Percentiles rank a stretch among this genome's conserved stretches.
Evolutionary conservation across 2,888 invertebrate species (phyloP).

Genomic region (Diplazon laetatorius): DNA sequence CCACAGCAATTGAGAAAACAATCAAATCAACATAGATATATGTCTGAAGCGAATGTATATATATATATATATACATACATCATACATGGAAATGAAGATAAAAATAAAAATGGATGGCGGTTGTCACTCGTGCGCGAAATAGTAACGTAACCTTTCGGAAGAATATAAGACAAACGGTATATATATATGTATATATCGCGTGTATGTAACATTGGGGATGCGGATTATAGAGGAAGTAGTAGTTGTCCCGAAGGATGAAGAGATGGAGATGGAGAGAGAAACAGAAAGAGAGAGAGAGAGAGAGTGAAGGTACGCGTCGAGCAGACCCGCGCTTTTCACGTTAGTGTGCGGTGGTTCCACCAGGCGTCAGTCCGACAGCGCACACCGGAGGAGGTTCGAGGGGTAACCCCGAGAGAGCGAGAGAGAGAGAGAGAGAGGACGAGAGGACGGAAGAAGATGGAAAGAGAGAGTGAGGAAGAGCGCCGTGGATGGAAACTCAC

Average conservation of each 20-base stretch:
- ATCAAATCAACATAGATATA: too few species aligned
- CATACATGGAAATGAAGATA: too few species aligned
- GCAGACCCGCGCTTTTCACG: conserved; percentile 45
- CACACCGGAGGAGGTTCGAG: conserved; percentile 48
- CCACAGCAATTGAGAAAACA: too few species aligned
- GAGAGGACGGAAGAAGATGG: too few species aligned
- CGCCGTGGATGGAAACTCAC: conserved; percentile 49
- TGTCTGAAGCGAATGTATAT: too few species aligned
- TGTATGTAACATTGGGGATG: conserved; percentile 25
- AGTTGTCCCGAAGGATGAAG: conserved; percentile 38
- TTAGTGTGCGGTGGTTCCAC: conserved; percentile 42
- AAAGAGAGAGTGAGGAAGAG: too few species aligned
- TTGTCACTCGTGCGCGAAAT: background rate
- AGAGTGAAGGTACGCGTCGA: background rate
- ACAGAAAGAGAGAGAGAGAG: background rate
- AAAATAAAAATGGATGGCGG: too few species aligned
- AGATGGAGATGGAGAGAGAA: conserved; percentile 21
- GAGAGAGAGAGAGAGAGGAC: too few species aligned
- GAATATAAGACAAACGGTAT: background rate
- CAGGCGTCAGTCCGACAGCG: conserved; percentile 53
- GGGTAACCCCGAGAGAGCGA: conserved; percentile 55
- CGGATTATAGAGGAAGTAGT: conserved; percentile 23
- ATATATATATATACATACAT: too few species aligned
- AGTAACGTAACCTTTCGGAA: background rate
- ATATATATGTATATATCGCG: conserved; percentile 31